A percentile compares a stretch with the other conserved stretches of the same genome.
phyloP scores from a whole-genome alignment of 2,888 invertebrate genomes.

The Philhelius pedissequus region DNA sequence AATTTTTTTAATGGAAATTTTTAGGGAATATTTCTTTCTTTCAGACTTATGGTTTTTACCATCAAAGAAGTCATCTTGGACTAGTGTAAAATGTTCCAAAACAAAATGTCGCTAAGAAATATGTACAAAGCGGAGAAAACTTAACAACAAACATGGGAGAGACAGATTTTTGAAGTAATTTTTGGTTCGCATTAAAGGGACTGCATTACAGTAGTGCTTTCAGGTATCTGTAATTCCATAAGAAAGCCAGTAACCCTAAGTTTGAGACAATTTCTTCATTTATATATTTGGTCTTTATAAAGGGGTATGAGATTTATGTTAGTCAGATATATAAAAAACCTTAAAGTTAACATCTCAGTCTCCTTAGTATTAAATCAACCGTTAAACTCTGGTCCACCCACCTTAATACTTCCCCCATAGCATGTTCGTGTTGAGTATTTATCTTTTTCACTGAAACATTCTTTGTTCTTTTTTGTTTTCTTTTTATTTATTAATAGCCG shows the following conservation, averaged over 20 bases:
- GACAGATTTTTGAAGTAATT: too few relatives aligned
- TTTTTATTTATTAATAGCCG: slow-evolving; percentile 6
- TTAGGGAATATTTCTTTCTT: too few relatives aligned
- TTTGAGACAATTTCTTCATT: neutral
- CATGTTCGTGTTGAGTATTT: neutral
- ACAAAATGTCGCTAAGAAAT: too few relatives aligned
- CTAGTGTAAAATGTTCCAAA: too few relatives aligned
- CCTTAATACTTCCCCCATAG: neutral
- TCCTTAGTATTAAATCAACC: neutral
- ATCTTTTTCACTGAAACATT: neutral
- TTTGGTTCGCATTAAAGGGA: too few relatives aligned
- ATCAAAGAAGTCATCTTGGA: too few relatives aligned
- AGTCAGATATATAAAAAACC: neutral
- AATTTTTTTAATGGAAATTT: too few relatives aligned
- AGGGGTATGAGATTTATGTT: neutral
- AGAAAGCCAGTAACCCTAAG: neutral
- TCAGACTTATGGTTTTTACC: too few relatives aligned
- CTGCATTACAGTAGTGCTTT: too few relatives aligned
- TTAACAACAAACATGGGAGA: too few relatives aligned
- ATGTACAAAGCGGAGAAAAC: too few relatives aligned
- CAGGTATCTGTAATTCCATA: neutral
- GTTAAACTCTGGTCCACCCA: neutral
- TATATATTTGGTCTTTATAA: too few relatives aligned
- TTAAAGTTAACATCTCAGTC: slow-evolving; percentile 1
- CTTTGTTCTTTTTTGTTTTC: neutral